Evolutionary conservation across 2,113 vertebrate genomes (phyloP).

Genomic region (Genyomyrus donnyi): DNA sequence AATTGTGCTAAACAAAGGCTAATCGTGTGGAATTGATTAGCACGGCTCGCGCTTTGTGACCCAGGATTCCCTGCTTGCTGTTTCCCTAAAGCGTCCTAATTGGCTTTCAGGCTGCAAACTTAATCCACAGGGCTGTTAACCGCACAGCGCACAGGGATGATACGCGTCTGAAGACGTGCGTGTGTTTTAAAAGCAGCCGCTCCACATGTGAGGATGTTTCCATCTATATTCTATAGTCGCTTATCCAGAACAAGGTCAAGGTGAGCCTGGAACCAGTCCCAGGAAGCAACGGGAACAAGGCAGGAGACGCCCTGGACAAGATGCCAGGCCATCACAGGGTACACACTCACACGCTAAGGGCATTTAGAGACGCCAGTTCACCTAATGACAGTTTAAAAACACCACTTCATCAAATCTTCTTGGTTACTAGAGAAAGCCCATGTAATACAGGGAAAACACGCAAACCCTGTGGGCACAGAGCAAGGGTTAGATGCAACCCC

Average conservation of each 20-base stretch:
- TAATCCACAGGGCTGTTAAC: constrained; percentile 15
- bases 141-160: not conserved
- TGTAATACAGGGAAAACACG: not conserved
- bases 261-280: not conserved
- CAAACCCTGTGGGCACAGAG: not conserved
- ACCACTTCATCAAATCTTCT: not conserved
- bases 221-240: not conserved
- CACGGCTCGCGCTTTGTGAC: constrained; percentile 22
- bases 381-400: not conserved
- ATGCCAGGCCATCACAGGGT: not conserved
- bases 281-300: not conserved
- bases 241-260: not conserved
- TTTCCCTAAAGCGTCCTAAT: constrained; percentile 21
- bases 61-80: constrained; percentile 13
- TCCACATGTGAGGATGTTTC: not conserved
- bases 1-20: constrained; percentile 32
- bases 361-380: not conserved
- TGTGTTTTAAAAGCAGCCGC: constrained; percentile 3
- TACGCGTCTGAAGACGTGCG: constrained; percentile 10
- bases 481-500: not conserved
- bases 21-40: constrained; percentile 35
- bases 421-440: not conserved
- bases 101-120: constrained; percentile 20
- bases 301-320: not conserved
- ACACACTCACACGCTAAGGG: not conserved